Evolutionary conservation across 1,140 invertebrate species (phyloP).

Genomic region (Penaeus vannamei): DNA sequence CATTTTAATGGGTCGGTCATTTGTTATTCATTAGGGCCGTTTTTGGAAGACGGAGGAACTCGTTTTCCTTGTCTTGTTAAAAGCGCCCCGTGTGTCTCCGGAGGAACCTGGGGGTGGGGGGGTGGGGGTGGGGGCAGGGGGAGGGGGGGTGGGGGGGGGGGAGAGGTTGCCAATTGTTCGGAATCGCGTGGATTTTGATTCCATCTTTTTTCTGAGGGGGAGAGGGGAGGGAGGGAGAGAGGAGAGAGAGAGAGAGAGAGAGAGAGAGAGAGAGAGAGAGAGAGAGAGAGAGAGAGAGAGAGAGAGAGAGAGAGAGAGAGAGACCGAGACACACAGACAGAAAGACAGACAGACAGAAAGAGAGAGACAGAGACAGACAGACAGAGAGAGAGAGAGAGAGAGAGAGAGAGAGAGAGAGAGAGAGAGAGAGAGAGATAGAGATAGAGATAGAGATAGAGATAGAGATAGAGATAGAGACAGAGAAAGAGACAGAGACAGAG

Average conservation of each 20-base stretch:
- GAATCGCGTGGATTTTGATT: too few relatives aligned
- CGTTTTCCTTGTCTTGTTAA: constrained; percentile 38
- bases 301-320: neutral
- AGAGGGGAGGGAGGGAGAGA: too few relatives aligned
- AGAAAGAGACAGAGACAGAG: too few relatives aligned
- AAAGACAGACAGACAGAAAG: neutral
- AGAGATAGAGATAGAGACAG: too few relatives aligned
- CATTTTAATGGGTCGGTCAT: constrained; percentile 62
- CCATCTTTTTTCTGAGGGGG: too few relatives aligned
- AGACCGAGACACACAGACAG: too few relatives aligned
- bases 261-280: neutral
- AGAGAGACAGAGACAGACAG: neutral
- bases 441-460: neutral
- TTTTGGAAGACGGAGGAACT: constrained; percentile 20
- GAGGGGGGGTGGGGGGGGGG: neutral
- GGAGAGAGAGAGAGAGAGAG: too few relatives aligned
- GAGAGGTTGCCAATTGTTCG: neutral
- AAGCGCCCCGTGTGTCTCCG: neutral
- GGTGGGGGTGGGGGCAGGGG: neutral
- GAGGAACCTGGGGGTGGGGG: neutral
- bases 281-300: too few relatives aligned
- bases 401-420: too few relatives aligned
- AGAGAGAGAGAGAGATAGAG: neutral
- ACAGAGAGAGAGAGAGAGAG: neutral
- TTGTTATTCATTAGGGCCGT: constrained; percentile 58